A percentile compares a stretch with the other conserved stretches of the same genome.
These are phyloP conservation scores for Nesogale talazaci DNA, from an alignment of 2,113 vertebrate species.

Conservation along the genomic window DNA sequence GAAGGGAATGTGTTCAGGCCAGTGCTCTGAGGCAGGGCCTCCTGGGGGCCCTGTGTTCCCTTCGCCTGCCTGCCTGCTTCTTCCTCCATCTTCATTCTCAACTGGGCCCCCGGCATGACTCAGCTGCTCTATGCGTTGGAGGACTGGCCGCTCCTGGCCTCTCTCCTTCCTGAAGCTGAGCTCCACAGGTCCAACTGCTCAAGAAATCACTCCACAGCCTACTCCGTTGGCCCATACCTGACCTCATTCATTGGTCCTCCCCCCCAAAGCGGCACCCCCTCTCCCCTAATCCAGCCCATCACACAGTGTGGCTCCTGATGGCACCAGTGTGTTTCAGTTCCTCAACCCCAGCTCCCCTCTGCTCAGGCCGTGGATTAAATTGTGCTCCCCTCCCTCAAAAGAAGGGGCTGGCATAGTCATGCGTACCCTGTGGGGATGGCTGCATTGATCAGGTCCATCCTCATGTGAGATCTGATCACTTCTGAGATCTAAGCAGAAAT, in stretches of 20 bases:
- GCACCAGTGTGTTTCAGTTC: not conserved
- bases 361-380: not conserved
- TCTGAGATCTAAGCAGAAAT: not conserved
- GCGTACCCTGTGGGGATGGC: too few relatives aligned
- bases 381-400: not conserved
- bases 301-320: not conserved
- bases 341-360: not conserved
- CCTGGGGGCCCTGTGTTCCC: not conserved
- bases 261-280: not conserved
- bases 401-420: too few relatives aligned
- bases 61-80: not conserved
- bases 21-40: not conserved
- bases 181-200: not conserved
- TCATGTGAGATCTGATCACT: not conserved
- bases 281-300: not conserved
- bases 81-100: not conserved
- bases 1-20: not conserved
- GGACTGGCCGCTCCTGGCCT: not conserved
- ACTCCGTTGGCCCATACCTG: not conserved
- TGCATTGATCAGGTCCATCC: not conserved
- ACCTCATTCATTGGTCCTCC: not conserved
- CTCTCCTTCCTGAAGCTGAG: not conserved
- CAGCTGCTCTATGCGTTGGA: not conserved
- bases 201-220: not conserved
- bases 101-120: not conserved